Evolutionary conservation across 2,113 vertebrate species (phyloP).

Genomic region (Tyrannus savana): DNA sequence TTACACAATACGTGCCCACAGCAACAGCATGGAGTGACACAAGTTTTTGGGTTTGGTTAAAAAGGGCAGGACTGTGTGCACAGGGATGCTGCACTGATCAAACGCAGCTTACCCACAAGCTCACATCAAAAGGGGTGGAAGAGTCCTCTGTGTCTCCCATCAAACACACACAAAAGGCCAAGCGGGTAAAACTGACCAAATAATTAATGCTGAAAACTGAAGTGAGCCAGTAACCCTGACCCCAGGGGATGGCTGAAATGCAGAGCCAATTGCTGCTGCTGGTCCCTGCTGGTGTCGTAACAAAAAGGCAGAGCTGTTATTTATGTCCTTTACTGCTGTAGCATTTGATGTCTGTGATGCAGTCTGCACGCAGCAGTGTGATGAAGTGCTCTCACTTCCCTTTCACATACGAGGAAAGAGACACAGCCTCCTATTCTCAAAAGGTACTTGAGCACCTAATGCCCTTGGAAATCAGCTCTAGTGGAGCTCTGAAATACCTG

Average conservation of each 20-base stretch:
- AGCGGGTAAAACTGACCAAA: not conserved
- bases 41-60: not conserved
- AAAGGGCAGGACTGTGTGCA: not conserved
- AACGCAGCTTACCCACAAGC: not conserved
- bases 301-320: constrained; percentile 13
- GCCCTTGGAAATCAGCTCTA: not conserved
- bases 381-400: constrained; percentile 6
- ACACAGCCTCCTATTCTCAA: not conserved
- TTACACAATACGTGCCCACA: not conserved
- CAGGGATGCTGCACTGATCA: not conserved
- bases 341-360: constrained; percentile 8
- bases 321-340: not conserved
- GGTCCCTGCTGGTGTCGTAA: not conserved
- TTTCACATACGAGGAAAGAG: not conserved
- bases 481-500: not conserved
- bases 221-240: not conserved
- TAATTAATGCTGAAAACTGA: not conserved
- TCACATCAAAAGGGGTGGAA: not conserved
- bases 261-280: not conserved
- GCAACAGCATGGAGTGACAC: not conserved
- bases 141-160: not conserved
- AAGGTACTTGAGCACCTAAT: not conserved
- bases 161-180: constrained; percentile 7
- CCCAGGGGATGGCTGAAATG: not conserved
- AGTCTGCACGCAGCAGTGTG: not conserved